Evolutionary conservation across 64 coral and sea anemone species (phyloP).

Genomic region (Platygyra sinensis): DNA sequence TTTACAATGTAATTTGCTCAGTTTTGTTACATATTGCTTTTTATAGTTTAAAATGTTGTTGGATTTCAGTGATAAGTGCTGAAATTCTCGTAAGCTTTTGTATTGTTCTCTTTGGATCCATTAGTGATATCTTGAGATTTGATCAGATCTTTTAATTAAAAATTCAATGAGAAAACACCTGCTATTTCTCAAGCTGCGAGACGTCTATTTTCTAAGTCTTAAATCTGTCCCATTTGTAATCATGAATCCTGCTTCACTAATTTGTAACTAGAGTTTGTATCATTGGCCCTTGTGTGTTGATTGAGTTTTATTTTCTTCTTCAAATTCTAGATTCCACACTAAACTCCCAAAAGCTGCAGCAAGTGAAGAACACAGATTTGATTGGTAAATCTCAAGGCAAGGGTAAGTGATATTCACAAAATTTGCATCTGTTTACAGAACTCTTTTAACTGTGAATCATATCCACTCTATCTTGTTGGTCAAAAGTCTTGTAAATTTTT

Average conservation of each 20-base stretch:
- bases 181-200: conserved; percentile 14
- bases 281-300: neutral
- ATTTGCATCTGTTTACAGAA: conserved; percentile 13
- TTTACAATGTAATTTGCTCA: neutral
- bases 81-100: neutral
- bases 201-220: conserved; percentile 22
- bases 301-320: neutral
- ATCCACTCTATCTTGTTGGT: neutral
- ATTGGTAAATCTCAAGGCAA: neutral
- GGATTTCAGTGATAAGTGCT: neutral
- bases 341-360: conserved; percentile 27
- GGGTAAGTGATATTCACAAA: neutral
- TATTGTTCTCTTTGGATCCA: neutral
- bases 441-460: conserved; percentile 2
- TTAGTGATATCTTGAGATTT: neutral
- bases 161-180: conserved; percentile 19
- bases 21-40: neutral
- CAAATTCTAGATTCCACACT: conserved; percentile 38
- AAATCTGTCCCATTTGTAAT: conserved; percentile 11
- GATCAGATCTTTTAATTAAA: conserved; percentile 38
- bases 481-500: neutral
- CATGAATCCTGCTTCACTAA: neutral
- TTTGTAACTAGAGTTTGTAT: neutral
- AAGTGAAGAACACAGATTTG: conserved; percentile 19
- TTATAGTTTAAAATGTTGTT: neutral